These are phyloP conservation scores for Serranochromis macrocephalus DNA, from an alignment of 2,113 vertebrate genomes.

Conservation along the genomic window DNA sequence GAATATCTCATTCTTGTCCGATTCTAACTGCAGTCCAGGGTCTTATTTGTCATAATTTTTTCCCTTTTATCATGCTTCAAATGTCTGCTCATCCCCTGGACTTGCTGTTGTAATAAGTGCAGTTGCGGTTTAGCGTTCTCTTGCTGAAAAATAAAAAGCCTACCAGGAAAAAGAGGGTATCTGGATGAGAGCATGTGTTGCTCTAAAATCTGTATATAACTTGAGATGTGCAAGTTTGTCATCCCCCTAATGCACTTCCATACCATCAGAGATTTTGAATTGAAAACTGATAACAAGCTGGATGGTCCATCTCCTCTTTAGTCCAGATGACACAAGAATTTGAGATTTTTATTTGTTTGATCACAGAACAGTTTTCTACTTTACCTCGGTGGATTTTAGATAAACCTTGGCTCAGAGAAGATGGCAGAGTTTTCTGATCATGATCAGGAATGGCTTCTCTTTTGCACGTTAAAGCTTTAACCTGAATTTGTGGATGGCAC, in stretches of 20 bases:
- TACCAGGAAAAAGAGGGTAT: not conserved
- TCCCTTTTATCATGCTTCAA: not conserved
- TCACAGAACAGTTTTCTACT: not conserved
- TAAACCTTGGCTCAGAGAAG: not conserved
- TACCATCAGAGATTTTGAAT: not conserved
- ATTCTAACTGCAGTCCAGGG: not conserved
- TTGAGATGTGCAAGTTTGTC: not conserved
- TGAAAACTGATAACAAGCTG: not conserved
- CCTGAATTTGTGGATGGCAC: not conserved
- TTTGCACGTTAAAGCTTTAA: not conserved
- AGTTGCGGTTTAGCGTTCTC: accelerated
- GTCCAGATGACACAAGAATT: not conserved
- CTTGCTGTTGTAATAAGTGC: not conserved
- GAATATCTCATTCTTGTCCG: not conserved
- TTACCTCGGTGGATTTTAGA: not conserved
- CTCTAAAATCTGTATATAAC: not conserved
- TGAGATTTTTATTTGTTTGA: not conserved
- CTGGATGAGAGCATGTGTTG: not conserved
- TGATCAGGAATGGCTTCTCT: not conserved
- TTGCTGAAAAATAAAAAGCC: not conserved
- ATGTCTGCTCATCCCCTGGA: not conserved
- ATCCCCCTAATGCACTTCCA: not conserved
- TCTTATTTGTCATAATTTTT: not conserved
- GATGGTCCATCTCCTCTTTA: not conserved
- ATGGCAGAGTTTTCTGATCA: not conserved